Base-by-base conservation (phyloP, 2,888 invertebrate genomes). In the Trichopoda pennipes region DNA sequence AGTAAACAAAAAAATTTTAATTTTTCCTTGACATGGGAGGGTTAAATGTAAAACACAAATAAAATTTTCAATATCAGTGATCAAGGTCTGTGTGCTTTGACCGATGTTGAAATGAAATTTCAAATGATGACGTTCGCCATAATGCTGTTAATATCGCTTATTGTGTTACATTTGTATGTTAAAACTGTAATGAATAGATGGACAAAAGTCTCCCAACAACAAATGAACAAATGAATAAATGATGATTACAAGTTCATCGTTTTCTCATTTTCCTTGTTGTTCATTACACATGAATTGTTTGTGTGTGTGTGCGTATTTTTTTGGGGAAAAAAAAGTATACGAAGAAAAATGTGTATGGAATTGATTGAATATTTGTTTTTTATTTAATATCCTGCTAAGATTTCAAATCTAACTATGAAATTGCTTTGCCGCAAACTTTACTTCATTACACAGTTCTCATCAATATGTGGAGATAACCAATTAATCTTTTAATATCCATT, bases 351-450 rank as follows among this genome's bases (percentile, higher is more conserved):
- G 17, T 38, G n/a, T 47, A 28, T 10, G 60, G 51, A 47, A 64
- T 55, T 70, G 63, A 77, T 77, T 47, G 69, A 69, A 63, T 38
- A 63, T 74, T 64, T 74, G 47, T 73, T 19, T 61, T 16, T 32
- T 51, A 32, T 70, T 76, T 80, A 49, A 70, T 83, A 80, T 80
- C 83, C 83, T 80, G 83, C 83, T 75, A 77, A 64, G 80, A 74
- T 75, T 68, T 78, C 4, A 80, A 83, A 83, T 75, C 64, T 64
- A 80, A 55, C 58, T 64, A 44, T 32, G 32, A 70, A 69, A 69
- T 56, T 53, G 21, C 44, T 63, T 16, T 56, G 47, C 64, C 16
- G 44, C 63, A 63, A 73, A n/a, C 23, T 32, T 47, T 16, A 21
- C n/a, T n/a, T 58, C 17, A 23, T 28, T 35, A 44, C n/a, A 19